phyloP scores from a whole-genome alignment of 2,113 vertebrate genomes.

The Hucho hucho region DNA sequence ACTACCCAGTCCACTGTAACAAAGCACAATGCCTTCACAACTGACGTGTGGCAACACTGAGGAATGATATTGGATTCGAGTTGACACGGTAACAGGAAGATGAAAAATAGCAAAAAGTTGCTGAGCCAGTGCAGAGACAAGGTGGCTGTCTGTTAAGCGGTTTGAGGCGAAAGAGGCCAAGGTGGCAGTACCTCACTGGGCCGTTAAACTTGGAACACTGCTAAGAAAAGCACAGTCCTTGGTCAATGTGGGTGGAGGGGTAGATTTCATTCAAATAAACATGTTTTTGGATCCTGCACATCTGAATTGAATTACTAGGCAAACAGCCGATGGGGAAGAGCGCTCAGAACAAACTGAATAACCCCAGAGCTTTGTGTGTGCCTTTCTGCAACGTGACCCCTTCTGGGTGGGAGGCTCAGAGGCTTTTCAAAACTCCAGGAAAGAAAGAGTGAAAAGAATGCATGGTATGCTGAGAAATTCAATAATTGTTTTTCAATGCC shows the following conservation, averaged over 20 bases:
- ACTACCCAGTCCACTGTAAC: conserved; percentile 27
- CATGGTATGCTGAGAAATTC: conserved; percentile 75
- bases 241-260: conserved; percentile 71
- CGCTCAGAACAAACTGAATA: conserved; percentile 70
- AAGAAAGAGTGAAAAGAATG: conserved; percentile 74
- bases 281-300: conserved; percentile 79
- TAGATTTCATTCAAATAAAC: conserved; percentile 78
- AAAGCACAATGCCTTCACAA: conserved; percentile 18
- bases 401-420: conserved; percentile 74
- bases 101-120: conserved; percentile 28
- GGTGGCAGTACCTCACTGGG: conserved; percentile 69
- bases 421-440: conserved; percentile 71
- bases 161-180: conserved; percentile 59
- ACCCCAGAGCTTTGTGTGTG: conserved; percentile 52
- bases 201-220: conserved; percentile 70
- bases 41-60: conserved; percentile 41
- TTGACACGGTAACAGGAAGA: conserved; percentile 44
- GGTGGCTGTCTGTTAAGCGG: conserved; percentile 58
- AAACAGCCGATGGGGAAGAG: conserved; percentile 77
- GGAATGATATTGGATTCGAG: conserved; percentile 20
- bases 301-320: conserved; percentile 80
- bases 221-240: conserved; percentile 76
- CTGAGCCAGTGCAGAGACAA: conserved; percentile 52
- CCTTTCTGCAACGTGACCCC: conserved; percentile 63
- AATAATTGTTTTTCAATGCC: conserved; percentile 76